Base-by-base conservation (phyloP, 64 coral and sea anemone species). In the Pachyseris speciosa region DNA sequence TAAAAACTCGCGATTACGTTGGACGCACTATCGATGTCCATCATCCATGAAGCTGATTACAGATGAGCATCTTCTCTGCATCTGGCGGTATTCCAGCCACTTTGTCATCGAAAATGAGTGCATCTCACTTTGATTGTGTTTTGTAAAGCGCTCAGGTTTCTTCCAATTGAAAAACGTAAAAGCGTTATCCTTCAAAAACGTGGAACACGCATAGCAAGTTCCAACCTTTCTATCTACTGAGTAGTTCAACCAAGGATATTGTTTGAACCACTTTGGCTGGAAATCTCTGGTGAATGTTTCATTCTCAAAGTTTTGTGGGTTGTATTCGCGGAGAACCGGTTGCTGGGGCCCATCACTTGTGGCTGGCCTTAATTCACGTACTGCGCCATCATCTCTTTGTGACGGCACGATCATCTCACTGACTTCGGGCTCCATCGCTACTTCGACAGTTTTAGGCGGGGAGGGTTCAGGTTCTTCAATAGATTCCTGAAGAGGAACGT, bases 261-360 rank as follows among this genome's bases (percentile, higher is more conserved):
- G n/a, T n/a, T n/a, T n/a, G n/a, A n/a, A n/a, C n/a, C n/a, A n/a
- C n/a, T n/a, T n/a, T n/a, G n/a, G n/a, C n/a, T n/a, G n/a, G n/a
- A 83, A 83, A 83, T 83, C 44, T 83, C 78, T 52, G 50, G 51
- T 53, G 78, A 83, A 83, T 59, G 78, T 38, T 83, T 83, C 78
- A 38, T 83, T 83, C 12, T 52, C 78, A 83, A 78, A 83, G 19
- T 53, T 38, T 59, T 53, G 51, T 19, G 78, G 78, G 17, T 83
- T 83, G 58, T 83, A 83, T 24, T 61, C 58, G 78, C 28, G 22
- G 16, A 83, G 50, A 59, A 83, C 78, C 58, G 78, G 78, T 83
- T 83, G 78, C 58, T 37, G 78, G 1, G 78, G 78, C 45, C 50
- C 78, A 12, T 83, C 78, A 0, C 66, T 69, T 15, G 15, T 4